Evolutionary conservation across 2,113 vertebrate genomes (phyloP), one percentile per base, ranked within the genome.

Genomic region (Sterrhoptilus dennistouni): DNA sequence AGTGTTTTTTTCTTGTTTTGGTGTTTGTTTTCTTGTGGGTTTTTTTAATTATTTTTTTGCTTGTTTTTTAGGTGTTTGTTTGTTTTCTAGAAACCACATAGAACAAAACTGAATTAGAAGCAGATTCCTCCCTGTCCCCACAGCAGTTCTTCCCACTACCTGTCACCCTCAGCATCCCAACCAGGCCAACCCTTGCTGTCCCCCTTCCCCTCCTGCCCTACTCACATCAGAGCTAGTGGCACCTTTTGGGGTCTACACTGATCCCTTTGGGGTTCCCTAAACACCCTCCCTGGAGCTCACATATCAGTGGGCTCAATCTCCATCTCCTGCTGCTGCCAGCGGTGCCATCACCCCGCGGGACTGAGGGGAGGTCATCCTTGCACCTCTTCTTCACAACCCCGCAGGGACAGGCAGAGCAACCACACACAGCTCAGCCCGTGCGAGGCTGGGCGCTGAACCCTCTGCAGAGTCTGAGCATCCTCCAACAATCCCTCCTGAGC

Each of bases 381-480:
- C 18, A 12, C 9, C 0, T 8, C 7, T 9, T 65, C 59, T 71
- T 82, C 82, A 12, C 29, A 87, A 35, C 77, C 47, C 36, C n/a
- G 35, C 53, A 78, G 54, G 77, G 47, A 50, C 56, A 64, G 14
- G 47, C 83, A 91, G 52, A 78, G 61, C 84, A 91, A 82, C 71
- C 35, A 59, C 71, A 44, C 33, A 8, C 8, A 13, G 88, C 14
- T 75, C 75, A 68, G 29, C 20, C 12, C 3, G 11, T 40, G 70
- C 40, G 28, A 53, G 78, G 61, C 85, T 36, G 83, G 38, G 35
- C 89, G 57, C 45, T 61, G 91, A 96, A 81, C 89, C 84, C 61
- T 35, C 33, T 9, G 5, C 53, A 15, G 15, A 57, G 50, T 38
- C 61, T 38, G 54, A 93, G 69, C 27, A 83, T 42, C 86, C 44